phyloP scores from a whole-genome alignment of 1,140 invertebrate genomes.

The Tetragnatha versicolor region DNA sequence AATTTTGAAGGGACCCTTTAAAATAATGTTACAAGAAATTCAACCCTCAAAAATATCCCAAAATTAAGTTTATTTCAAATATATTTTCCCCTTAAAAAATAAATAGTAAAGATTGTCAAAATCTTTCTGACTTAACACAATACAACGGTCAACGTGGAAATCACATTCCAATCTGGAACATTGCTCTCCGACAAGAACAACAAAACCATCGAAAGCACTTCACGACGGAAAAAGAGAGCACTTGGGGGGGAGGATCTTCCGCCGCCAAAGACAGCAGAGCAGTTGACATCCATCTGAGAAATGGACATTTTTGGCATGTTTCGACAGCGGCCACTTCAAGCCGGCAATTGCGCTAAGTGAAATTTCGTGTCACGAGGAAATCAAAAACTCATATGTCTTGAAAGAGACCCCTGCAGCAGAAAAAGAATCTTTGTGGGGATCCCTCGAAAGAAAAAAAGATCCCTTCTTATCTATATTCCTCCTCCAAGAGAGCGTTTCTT shows the following conservation, averaged over 20 bases:
- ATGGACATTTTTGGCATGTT: conserved; percentile 37
- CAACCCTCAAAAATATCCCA: too few relatives aligned
- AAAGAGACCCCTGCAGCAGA: background rate
- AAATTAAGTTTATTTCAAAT: too few relatives aligned
- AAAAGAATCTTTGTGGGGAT: background rate
- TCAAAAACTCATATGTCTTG: background rate
- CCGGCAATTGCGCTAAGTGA: conserved; percentile 17
- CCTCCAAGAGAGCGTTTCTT: conserved; percentile 4
- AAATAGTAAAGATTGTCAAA: too few relatives aligned
- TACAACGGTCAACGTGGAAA: background rate
- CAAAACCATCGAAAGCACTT: background rate
- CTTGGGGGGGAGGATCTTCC: background rate
- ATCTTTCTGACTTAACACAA: background rate
- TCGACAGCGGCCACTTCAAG: conserved; percentile 25
- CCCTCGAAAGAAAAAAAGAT: background rate
- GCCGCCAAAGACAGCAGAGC: background rate
- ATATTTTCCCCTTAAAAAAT: too few relatives aligned
- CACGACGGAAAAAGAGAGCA: background rate
- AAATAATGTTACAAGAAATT: too few relatives aligned
- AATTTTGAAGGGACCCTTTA: too few relatives aligned
- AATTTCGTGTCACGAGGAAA: conserved; percentile 22
- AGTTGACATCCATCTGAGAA: too few relatives aligned
- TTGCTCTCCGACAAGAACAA: background rate
- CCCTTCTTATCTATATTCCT: background rate
- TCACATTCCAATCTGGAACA: background rate